Evolutionary conservation across 2,113 vertebrate genomes (phyloP), one percentile per base, ranked within the genome.

Genomic region (Menidia beryllina): DNA sequence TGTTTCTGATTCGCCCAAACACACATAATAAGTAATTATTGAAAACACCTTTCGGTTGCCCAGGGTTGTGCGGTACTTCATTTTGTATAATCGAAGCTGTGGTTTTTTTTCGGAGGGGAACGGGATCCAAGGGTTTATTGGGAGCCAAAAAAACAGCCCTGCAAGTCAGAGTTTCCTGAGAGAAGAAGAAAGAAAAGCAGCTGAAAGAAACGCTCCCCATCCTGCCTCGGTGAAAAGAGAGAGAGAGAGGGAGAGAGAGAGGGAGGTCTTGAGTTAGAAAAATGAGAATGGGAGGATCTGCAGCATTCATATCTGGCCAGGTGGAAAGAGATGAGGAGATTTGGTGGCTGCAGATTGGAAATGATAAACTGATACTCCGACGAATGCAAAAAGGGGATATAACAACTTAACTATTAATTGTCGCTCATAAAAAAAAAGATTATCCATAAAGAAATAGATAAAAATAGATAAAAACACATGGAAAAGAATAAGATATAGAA

Each of bases 11-110:
- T 90, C 65, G 70, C 88, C n/a, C 82, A 83, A 87, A 90, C 87
- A 86, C 83, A 84, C 87, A 89, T 84, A 91, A 88, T 89, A 79
- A 84, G 81, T 91, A 90, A 93, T 92, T 91, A 93, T 92, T 93
- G 84, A 93, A 92, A 91, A 91, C 91, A 91, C 88, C 90, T 92
- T 91, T 88, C 19, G 73, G 69, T 86, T 87, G 84, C 82, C 83
- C 83, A 68, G 72, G 72, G 83, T 85, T 83, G 85, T 84, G 80
- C 66, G 72, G 77, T 43, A 77, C 82, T 88, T 79, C 83, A 68
- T 87, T 90, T 87, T 84, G 82, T 90, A 88, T 85, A 88, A 92
- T 88, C 82, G 63, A 83, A 87, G 67, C 76, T 85, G 88, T 15
- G 82, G 53, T 79, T 88, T 88, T 79, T 88, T 88, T 72, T 82